These are phyloP conservation scores for Mirza zaza DNA, from an alignment of 2,113 vertebrate species.

Conservation along the genomic window DNA sequence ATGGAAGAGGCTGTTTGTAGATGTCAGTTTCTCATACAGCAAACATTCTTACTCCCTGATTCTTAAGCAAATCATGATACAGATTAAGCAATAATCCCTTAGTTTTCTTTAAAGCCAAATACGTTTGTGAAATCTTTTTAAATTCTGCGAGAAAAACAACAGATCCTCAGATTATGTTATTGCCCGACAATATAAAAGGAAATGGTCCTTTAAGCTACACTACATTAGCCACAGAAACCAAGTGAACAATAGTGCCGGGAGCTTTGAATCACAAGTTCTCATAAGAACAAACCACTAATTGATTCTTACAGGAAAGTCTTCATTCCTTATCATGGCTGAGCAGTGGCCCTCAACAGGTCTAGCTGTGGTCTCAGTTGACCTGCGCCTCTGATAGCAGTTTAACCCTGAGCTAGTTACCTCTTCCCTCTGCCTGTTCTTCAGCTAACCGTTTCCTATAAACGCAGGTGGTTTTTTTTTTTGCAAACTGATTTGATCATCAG, in stretches of 20 bases:
- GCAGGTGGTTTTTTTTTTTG: no score
- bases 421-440: background rate
- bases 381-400: background rate
- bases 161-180: background rate
- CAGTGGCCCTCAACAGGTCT: background rate
- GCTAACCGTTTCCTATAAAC: background rate
- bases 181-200: background rate
- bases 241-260: background rate
- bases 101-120: constrained; percentile 3
- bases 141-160: constrained; percentile 42
- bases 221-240: background rate
- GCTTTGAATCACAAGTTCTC: background rate
- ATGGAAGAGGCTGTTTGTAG: background rate
- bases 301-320: background rate
- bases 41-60: constrained; percentile 46
- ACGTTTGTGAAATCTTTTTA: background rate
- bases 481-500: background rate
- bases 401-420: background rate
- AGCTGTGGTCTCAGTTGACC: background rate
- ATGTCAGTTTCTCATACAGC: background rate
- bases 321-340: background rate
- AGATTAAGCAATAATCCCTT: background rate
- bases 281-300: background rate
- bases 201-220: background rate
- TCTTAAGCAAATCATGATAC: constrained; percentile 16